Evolutionary conservation across 37 sponge, comb jelly and placozoan species (phyloP), one percentile per base, ranked within the genome.

Genomic region (Ephydatia muelleri): DNA sequence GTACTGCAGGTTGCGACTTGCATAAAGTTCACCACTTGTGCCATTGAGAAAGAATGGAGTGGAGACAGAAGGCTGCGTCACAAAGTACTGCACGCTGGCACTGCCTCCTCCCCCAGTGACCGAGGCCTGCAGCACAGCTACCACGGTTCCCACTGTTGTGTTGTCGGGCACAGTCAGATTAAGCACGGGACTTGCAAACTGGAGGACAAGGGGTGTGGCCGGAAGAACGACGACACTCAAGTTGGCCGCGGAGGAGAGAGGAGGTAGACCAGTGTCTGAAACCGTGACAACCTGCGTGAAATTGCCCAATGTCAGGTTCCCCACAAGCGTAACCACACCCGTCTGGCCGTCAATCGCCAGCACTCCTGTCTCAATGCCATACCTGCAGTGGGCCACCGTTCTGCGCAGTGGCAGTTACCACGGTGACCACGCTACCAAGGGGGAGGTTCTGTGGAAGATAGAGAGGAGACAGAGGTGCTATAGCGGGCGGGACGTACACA

Each of bases 401-500:
- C 39, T 82, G 37, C 66, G 82, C 83, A 3, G 57, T 67, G 16
- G 87, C 92, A 3, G 0, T 83, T 4, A 91, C 84, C 16, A 19
- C 29, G 12, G 83, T 30, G 0, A 90, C 72, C 12, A 86, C 69
- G 8, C 73, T 68, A 43, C 80, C 75, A 31, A 49, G 36, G 11
- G 85, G 69, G 0, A 77, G 74, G 39, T 90, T 85, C 25, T 78
- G 76, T 29, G 75, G 77, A 27, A 90, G 65, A 32, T n/a, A 8
- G 16, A 78, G 75, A 14, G 80, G 23, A 5, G 65, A 30, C 25
- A 36, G 28, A 49, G 65, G 12, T 16, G 19, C 26, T 16, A 69
- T 43, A 43, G 90, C 87, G 0, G 38, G 23, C 6, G 94, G 94
- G 79, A 91, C 89, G 31, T 94, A 87, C 31, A 78, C 49, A 76